Evolutionary conservation across 1,140 invertebrate species (phyloP), one percentile per base, ranked within the genome.

Genomic region (Cydia splendana): DNA sequence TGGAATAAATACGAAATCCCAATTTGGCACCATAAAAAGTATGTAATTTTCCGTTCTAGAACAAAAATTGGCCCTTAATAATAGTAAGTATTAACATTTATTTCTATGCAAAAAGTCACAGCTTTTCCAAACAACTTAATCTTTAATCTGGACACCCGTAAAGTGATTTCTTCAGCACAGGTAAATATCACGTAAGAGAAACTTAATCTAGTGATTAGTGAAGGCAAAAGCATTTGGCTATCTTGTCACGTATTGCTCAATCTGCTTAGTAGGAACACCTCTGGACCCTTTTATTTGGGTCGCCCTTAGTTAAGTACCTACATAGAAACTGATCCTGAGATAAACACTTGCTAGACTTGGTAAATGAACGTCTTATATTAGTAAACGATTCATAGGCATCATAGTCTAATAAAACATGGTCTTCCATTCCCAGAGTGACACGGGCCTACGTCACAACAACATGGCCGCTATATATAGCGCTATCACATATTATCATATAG

Each of bases 221-320:
- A n/a, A 62, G 45, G 74, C 80, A 76, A 18, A 73, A 38, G 75
- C 80, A 82, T 80, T 89, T 88, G 80, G 78, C 74, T 84, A 75
- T 86, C 85, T 62, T 74, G 85, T 88, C 88, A 90, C 87, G 88
- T 89, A 81, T 71, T 78, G 78, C 78, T 78, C 86, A 90, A 90
- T 88, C 87, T 90, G 86, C 88, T 90, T 88, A 89, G 85, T 77
- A 83, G 84, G 85, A 48, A 86, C 85, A 87, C 87, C 84, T 88
- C 84, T 81, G 75, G 83, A 87, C 85, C 84, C 84, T 86, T 85
- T 84, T 88, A 85, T 87, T 87, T 87, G 81, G 82, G 81, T 80
- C 84, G 80, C 82, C 81, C 82, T 85, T 82, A 80, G 81, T 81
- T 82, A n/a, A n/a, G n/a, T n/a, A n/a, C n/a, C n/a, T n/a, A 88